These are phyloP conservation scores for Pelobates cultripes DNA, from an alignment of 2,797 vertebrate species.

Conservation along the genomic window DNA sequence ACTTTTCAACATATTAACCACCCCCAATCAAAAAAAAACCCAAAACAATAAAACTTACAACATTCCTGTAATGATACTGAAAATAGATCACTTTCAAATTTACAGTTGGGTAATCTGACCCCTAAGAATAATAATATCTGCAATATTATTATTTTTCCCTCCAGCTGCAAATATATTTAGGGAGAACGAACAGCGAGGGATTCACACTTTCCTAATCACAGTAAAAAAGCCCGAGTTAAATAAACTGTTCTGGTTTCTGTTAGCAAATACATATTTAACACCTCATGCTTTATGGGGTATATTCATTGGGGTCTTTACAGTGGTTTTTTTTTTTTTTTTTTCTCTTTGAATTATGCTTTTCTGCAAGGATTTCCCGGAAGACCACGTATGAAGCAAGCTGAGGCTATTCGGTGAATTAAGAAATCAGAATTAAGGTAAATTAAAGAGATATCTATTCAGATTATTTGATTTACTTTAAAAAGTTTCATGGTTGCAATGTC, in stretches of 20 bases:
- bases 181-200: not conserved
- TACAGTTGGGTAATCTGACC: not conserved
- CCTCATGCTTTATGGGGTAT: not conserved
- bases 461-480: no score
- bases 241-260: conserved; percentile 9
- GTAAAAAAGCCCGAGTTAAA: not conserved
- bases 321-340: not conserved
- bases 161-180: conserved; percentile 7
- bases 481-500: no score
- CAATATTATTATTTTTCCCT: not conserved
- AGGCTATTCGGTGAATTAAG: not conserved
- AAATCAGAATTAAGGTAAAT: not conserved
- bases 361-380: not conserved
- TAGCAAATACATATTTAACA: conserved; percentile 4
- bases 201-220: conserved; percentile 1
- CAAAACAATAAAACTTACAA: not conserved
- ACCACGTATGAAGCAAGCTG: not conserved
- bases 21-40: no score
- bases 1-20: not conserved
- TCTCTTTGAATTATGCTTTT: not conserved
- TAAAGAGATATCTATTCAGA: not conserved
- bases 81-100: not conserved
- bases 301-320: not conserved
- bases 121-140: not conserved
- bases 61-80: not conserved